phyloP scores from a whole-genome alignment of 64 coral and sea anemone species.

The Cladopsammia gracilis region DNA sequence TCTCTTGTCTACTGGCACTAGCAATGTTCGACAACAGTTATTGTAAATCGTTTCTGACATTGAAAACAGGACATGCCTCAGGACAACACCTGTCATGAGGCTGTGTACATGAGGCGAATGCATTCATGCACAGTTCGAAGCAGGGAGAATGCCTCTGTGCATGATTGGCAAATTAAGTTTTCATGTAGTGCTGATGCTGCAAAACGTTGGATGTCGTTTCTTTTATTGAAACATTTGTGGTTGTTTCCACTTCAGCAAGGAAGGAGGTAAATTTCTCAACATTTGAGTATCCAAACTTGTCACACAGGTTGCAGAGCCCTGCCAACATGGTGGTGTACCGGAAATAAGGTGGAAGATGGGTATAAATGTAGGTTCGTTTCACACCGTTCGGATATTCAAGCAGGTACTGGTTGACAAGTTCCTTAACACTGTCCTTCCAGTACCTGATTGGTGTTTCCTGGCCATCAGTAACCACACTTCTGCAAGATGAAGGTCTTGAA shows the following conservation, averaged over 20 bases:
- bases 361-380: constrained; percentile 1
- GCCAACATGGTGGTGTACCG: constrained; percentile 25
- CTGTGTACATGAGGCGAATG: constrained; percentile 1
- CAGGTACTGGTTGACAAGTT: constrained; percentile 41
- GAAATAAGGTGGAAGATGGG: constrained; percentile 2
- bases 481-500: constrained; percentile 29
- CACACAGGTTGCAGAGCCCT: constrained; percentile 16
- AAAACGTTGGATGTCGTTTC: background rate
- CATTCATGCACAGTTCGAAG: constrained; percentile 7
- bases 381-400: constrained; percentile 48
- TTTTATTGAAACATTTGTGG: background rate
- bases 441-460: constrained; percentile 54
- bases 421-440: constrained; percentile 36
- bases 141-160: background rate
- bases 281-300: background rate
- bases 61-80: background rate
- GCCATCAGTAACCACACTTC: constrained; percentile 32
- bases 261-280: background rate
- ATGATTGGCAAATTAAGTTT: background rate
- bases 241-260: background rate
- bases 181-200: background rate
- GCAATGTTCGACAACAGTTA: background rate
- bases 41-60: background rate
- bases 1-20: background rate
- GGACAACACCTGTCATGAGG: constrained; percentile 8